phyloP scores from a whole-genome alignment of 1,140 invertebrate species.

The Lepidotrigona ventralis region DNA sequence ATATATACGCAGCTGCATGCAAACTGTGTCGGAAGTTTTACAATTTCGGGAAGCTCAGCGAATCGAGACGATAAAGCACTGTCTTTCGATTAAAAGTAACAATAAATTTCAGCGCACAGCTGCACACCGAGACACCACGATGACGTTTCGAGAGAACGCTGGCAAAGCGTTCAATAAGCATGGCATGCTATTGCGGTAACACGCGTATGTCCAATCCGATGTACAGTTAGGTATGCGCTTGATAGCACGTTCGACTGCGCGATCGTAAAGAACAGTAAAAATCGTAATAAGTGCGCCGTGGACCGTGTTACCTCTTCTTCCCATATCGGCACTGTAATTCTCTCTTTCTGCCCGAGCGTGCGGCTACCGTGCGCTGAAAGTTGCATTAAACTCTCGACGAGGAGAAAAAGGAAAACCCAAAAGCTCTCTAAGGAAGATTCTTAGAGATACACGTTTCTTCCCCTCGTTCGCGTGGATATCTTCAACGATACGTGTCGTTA shows the following conservation, averaged over 20 bases:
- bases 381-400: slow-evolving; percentile 20
- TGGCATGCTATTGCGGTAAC: slow-evolving; percentile 7
- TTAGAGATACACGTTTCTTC: background rate
- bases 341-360: background rate
- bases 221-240: slow-evolving; percentile 59
- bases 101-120: slow-evolving; percentile 33
- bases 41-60: background rate
- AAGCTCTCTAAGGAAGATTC: slow-evolving; percentile 12
- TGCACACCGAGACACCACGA: background rate
- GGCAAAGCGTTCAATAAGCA: slow-evolving; percentile 11
- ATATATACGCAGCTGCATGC: background rate
- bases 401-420: background rate
- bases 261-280: slow-evolving; percentile 54
- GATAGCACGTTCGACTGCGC: slow-evolving; percentile 41
- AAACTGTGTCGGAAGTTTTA: background rate
- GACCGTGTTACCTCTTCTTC: slow-evolving; percentile 19
- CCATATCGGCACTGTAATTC: slow-evolving; percentile 41
- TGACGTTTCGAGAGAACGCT: background rate
- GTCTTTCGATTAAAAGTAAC: slow-evolving; percentile 17
- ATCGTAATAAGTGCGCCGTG: slow-evolving; percentile 51
- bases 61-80: background rate
- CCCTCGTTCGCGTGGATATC: background rate
- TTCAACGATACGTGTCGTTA: slow-evolving; percentile 9
- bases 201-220: slow-evolving; percentile 43
- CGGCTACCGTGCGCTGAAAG: slow-evolving; percentile 38